Evolutionary conservation across 2,797 vertebrate species (phyloP).

Genomic region (Smutsia temminckii): DNA sequence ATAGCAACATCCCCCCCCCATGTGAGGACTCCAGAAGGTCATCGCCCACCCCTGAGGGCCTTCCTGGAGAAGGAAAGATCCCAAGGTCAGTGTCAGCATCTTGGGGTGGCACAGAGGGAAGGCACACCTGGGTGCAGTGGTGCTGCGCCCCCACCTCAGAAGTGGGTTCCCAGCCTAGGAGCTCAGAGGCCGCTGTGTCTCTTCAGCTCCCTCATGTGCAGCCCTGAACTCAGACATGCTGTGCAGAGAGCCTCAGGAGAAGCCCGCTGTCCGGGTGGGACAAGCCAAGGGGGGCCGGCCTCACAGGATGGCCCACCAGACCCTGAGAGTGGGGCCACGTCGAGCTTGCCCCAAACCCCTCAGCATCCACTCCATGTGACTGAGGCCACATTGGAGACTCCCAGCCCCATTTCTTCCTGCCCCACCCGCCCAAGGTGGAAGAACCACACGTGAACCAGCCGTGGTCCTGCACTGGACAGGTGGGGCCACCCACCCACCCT

Average conservation of each 20-base stretch:
- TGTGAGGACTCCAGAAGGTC: neutral
- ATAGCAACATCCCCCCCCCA: neutral
- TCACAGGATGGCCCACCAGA: neutral
- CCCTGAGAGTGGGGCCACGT: neutral
- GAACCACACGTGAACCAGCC: neutral
- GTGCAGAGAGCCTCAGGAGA: neutral
- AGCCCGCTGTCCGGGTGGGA: fast-evolving
- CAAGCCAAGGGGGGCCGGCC: neutral
- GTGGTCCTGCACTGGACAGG: neutral
- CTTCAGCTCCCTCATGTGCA: neutral
- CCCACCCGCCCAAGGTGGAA: neutral
- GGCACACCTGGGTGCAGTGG: no score
- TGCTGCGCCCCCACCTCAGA: neutral
- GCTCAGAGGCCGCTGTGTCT: neutral
- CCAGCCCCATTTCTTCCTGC: neutral
- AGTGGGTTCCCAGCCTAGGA: neutral
- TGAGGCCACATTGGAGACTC: neutral
- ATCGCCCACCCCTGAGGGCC: neutral
- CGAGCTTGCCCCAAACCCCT: neutral
- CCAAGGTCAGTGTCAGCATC: no score
- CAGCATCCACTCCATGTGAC: neutral
- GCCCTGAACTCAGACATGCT: neutral
- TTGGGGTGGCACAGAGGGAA: no score
- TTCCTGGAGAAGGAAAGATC: neutral
- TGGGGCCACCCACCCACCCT: neutral